These are phyloP conservation scores for Pentalonia nigronervosa DNA, from an alignment of 1,140 invertebrate genomes.

Conservation along the genomic window DNA sequence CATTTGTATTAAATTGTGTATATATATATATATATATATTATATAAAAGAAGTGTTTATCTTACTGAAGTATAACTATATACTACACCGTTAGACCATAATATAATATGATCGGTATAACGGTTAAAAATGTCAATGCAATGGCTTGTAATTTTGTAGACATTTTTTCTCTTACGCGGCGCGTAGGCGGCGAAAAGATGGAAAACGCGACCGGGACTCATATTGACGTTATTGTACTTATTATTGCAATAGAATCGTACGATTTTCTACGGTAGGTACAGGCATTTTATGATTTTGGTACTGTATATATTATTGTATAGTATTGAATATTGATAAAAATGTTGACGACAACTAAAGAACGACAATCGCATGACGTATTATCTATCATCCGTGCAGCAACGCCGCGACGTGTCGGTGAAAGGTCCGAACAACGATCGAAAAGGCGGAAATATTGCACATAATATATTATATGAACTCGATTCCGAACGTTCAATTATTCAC, in stretches of 20 bases:
- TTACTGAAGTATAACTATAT: background rate
- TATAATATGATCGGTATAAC: no score
- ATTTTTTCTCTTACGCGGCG: background rate
- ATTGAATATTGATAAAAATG: background rate
- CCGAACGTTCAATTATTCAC: conserved; percentile 27
- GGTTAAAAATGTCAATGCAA: no score
- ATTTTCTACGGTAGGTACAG: background rate
- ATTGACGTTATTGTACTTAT: background rate
- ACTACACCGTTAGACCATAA: no score
- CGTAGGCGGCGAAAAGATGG: background rate
- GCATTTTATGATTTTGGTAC: background rate
- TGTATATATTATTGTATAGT: background rate
- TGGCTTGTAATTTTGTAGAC: no score
- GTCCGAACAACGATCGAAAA: background rate
- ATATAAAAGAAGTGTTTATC: background rate
- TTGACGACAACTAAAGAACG: background rate
- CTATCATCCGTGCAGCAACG: background rate
- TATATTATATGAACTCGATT: background rate
- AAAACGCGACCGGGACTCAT: no score
- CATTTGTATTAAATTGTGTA: background rate
- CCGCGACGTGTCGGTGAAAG: background rate
- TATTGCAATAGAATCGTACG: background rate
- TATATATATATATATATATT: background rate
- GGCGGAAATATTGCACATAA: background rate
- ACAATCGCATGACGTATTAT: background rate